Percentiles rank a stretch among this genome's conserved stretches.
Conservation (phyloP, 2,888 invertebrate species). For the Brachyptera putata region DNA sequence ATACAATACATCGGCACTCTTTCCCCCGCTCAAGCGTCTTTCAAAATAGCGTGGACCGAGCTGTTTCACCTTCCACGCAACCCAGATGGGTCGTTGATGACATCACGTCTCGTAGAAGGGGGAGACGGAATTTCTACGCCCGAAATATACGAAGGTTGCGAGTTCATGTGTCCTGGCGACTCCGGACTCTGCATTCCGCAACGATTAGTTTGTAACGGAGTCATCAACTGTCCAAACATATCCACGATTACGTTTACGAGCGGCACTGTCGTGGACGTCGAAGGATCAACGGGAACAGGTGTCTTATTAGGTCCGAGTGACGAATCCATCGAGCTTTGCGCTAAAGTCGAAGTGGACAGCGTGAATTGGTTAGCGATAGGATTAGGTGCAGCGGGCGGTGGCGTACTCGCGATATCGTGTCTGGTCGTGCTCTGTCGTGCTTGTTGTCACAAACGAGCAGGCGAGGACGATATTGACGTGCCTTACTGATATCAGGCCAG, state of each 20-base stretch:
- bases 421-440: conserved; percentile 57
- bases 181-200: conserved; percentile 79
- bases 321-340: conserved; percentile 71
- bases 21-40: conserved; percentile 74
- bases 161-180: conserved; percentile 83
- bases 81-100: conserved; percentile 73
- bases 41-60: conserved; percentile 88
- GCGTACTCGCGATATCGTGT: conserved; percentile 54
- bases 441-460: conserved; percentile 57
- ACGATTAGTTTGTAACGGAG: conserved; percentile 79
- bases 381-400: conserved; percentile 57
- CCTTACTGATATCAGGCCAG: conserved; percentile 50
- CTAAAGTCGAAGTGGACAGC: conserved; percentile 47
- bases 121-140: background rate
- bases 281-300: conserved; percentile 33
- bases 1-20: conserved; percentile 56
- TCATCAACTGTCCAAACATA: conserved; percentile 79
- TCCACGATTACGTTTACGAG: conserved; percentile 45
- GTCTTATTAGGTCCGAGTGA: conserved; percentile 55
- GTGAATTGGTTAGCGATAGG: conserved; percentile 60
- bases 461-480: conserved; percentile 55
- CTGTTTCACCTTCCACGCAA: conserved; percentile 81
- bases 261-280: conserved; percentile 22
- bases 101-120: conserved; percentile 64
- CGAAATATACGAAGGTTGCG: conserved; percentile 60